Evolutionary conservation across 2,797 vertebrate species (phyloP), one percentile per base, ranked within the genome.

Genomic region (Melanotaenia parkinsoni): DNA sequence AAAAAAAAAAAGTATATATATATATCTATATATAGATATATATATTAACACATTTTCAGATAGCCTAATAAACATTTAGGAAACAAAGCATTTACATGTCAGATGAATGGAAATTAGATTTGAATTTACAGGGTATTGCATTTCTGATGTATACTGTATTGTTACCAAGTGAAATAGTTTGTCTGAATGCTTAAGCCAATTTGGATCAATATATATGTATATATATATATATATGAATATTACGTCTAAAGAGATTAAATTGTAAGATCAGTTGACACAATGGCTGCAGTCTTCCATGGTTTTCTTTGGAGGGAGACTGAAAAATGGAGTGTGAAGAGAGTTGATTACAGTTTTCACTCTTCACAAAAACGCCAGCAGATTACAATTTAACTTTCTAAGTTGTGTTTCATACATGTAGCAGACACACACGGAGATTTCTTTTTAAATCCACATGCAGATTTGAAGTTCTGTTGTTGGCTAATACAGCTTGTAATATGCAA

Each of bases 221-320:
- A 26, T 73, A 5, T 61, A 58, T 72, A 63, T 63, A 70, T 74
- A 35, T 56, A 53, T 76, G 0, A 76, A 79, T 76, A 73, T 70
- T 60, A 43, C 30, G 35, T 58, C 37, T 65, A 24, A 83, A 74
- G 28, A 80, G 67, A 65, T 61, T 10, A 73, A 30, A 86, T 54
- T 56, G 28, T n/a, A 51, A 87, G 84, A 82, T 75, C 74, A 58
- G 73, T 81, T 4, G 24, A 18, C 40, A n/a, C 9, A 16, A 65
- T 40, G 61, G 45, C 60, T 56, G 10, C 22, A 5, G 33, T 20
- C 22, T 5, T 20, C 62, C 33, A 28, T 4, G 43, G 57, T 54
- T 30, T 40, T 54, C 8, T 43, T 24, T 9, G 51, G 24, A 69
- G 30, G 14, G 4, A 76, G n/a, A 40, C 18, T 53, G 26, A 30